Evolutionary conservation across 2,888 invertebrate species (phyloP), one percentile per base, ranked within the genome.

Genomic region (Agrotis clavis): DNA sequence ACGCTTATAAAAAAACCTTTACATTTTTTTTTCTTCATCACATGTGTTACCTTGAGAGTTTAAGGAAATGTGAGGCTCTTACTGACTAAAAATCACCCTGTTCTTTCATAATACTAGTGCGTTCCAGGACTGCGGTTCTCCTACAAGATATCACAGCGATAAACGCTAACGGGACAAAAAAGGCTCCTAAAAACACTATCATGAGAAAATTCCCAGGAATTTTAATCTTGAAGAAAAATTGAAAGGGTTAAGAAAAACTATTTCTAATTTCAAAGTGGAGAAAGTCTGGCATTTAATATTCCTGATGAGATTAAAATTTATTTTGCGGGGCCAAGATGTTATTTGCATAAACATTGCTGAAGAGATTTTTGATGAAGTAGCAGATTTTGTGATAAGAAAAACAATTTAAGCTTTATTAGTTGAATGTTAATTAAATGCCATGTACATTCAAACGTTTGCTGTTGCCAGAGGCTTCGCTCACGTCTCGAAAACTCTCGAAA

Each of bases 261-360:
- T 80, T 80, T 80, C 67, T 74, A 75, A 83, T 80, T 66, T 83
- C 11, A n/a, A 67, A 59, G 47, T 18, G 59, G 67, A 62, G 18
- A 47, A 41, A 65, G 56, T 35, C 74, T 60, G 67, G 61, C 47
- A 67, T 79, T 82, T 79, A 82, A 78, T 71, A 78, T 78, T 71
- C 56, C 21, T 45, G 51, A 67, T 48, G 48, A 79, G 71, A 71
- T 41, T 19, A 56, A 41, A 72, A 78, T 61, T 68, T 61, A 64
- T 57, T 70, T 82, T 54, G 35, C 48, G 25, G 11, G 13, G 51
- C 4, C 9, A 64, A 45, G 11, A 9, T 54, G 45, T 45, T 62
- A 76, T 67, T 76, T 53, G 62, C 82, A 77, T 57, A 50, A 13
- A 79, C 13, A 59, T 63, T 50, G 7, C 54, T 45, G 60, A 13